Evolutionary conservation across 2,113 vertebrate genomes (phyloP).

Genomic region (Natator depressus): DNA sequence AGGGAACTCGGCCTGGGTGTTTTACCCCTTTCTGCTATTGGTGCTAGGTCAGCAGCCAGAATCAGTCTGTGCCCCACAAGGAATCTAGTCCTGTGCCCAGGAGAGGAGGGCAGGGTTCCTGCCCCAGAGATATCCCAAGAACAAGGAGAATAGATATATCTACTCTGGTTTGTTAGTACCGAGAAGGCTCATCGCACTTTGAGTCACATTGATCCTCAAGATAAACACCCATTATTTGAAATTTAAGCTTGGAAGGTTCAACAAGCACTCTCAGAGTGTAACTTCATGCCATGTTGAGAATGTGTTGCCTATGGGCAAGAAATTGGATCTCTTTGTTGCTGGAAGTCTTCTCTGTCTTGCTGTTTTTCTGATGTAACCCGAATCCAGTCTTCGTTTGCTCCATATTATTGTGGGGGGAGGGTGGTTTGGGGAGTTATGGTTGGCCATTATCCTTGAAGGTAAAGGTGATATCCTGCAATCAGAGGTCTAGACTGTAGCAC

Average conservation of each 20-base stretch:
- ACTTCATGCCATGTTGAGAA: not conserved
- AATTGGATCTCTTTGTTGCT: not conserved
- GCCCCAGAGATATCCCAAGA: fast-evolving
- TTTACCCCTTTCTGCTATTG: not conserved
- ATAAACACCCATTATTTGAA: fast-evolving
- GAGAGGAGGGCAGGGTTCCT: not conserved
- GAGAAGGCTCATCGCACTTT: not conserved
- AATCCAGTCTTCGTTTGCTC: not conserved
- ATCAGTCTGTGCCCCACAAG: not conserved
- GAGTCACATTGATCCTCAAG: not conserved
- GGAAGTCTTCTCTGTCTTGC: not conserved
- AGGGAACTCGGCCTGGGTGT: not conserved
- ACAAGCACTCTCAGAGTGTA: not conserved
- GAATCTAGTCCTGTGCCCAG: not conserved
- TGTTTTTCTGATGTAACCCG: not conserved
- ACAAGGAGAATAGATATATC: not conserved
- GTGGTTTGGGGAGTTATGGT: not conserved
- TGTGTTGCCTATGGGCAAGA: not conserved
- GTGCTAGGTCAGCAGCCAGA: not conserved
- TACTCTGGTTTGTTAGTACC: not conserved
- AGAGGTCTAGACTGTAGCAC: fast-evolving
- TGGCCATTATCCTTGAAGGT: not conserved
- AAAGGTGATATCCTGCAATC: not conserved
- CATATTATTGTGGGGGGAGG: not conserved
- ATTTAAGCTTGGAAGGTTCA: not conserved